phyloP scores from a whole-genome alignment of 2,113 vertebrate species.

The Reinhardtius hippoglossoides region DNA sequence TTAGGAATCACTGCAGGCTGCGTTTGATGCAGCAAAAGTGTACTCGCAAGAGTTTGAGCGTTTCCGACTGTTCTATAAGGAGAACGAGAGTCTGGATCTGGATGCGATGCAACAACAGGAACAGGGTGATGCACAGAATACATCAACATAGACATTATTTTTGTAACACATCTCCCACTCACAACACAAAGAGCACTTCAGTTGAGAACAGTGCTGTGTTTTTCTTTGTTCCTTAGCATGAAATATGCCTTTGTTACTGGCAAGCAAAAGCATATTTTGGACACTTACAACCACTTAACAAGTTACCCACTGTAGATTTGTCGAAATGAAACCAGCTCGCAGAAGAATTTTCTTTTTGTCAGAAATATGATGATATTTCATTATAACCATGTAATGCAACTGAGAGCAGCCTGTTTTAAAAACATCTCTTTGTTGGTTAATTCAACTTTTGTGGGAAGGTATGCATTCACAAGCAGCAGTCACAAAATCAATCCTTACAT shows the following conservation, averaged over 20 bases:
- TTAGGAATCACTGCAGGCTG: conserved; percentile 82
- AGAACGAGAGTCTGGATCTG: conserved; percentile 87
- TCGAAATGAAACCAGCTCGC: neutral
- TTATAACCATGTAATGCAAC: neutral
- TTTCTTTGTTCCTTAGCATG: neutral
- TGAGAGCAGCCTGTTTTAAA: neutral
- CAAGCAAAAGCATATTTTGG: neutral
- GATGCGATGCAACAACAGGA: conserved; percentile 80
- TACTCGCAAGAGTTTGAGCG: conserved; percentile 85
- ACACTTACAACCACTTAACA: neutral
- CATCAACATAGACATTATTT: neutral
- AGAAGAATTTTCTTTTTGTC: neutral
- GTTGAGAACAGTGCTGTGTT: neutral
- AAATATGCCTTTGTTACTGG: neutral
- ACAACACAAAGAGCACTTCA: neutral
- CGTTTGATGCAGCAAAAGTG: conserved; percentile 82
- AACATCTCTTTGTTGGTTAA: neutral
- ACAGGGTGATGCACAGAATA: conserved; percentile 78
- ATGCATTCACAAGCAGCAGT: conserved; percentile 1
- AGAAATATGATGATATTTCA: neutral
- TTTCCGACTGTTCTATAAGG: conserved; percentile 84
- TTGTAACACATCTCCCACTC: neutral
- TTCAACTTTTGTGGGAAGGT: neutral
- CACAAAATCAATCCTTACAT: neutral
- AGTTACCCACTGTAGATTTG: neutral